Conservation (phyloP, 2,888 invertebrate genomes). For the Xestia rhomboidea region DNA sequence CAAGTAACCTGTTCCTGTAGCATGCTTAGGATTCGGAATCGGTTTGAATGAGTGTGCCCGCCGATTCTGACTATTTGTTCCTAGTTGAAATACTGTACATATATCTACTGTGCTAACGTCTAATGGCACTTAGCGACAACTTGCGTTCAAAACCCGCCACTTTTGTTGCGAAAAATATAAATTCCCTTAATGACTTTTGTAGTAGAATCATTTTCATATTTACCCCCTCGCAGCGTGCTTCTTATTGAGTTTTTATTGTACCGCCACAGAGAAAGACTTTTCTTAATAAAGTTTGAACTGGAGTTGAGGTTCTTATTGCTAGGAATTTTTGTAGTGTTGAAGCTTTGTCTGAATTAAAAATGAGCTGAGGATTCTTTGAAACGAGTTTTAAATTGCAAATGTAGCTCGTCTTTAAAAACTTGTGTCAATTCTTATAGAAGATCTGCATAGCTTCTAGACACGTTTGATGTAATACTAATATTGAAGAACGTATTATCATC, state of each 20-base stretch:
- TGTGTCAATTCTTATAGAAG: neutral
- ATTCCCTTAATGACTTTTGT: conserved; percentile 79
- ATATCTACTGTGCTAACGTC: neutral
- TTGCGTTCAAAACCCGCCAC: conserved; percentile 73
- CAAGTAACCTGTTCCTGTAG: neutral
- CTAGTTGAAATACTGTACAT: neutral
- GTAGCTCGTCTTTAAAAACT: neutral
- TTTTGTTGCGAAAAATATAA: conserved; percentile 77
- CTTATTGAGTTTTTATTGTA: conserved; percentile 64
- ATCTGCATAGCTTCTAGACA: neutral
- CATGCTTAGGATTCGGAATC: neutral
- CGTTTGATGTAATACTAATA: neutral
- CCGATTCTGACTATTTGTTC: neutral
- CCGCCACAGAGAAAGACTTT: conserved; percentile 30
- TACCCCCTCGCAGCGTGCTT: conserved; percentile 58
- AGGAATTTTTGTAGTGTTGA: conserved; percentile 27
- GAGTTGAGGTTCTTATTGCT: conserved; percentile 31
- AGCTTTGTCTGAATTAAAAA: conserved; percentile 27
- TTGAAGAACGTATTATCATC: neutral
- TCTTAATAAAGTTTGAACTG: conserved; percentile 55
- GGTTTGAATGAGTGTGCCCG: neutral
- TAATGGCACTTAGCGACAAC: conserved; percentile 80
- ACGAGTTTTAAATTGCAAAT: conserved; percentile 9
- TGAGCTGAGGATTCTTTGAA: neutral
- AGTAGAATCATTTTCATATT: conserved; percentile 77